Evolutionary conservation across 2,888 invertebrate species (phyloP), one percentile per base, ranked within the genome.

Genomic region (Trichacis sp.): DNA sequence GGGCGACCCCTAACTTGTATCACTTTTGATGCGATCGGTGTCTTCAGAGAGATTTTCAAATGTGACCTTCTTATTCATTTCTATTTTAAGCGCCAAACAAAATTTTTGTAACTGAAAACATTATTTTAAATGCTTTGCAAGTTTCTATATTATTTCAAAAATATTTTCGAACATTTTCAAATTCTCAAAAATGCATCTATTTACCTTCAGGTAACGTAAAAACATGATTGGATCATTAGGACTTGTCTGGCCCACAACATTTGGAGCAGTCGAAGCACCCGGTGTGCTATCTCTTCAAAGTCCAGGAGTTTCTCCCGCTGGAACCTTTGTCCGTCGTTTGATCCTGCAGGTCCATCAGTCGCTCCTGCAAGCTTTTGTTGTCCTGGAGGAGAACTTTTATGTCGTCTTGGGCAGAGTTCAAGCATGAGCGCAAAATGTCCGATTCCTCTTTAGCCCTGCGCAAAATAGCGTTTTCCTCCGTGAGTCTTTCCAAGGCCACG

Each of bases 371-470:
- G 47, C 89, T 88, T 71, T 89, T 89, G 76, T 94, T 94, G 77
- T 94, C 94, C 20, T 91, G 90, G 18, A 93, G 78, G 67, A 94
- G 83, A 51, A 87, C 87, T 5, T 89, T 88, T 0, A 93, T 90
- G 64, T 93, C 91, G 72, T 93, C 92, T 80, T 93, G 93, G 0
- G 93, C 92, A 0, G 90, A 88, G 66, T 87, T 88, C 52, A 91
- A 81, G 74, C 87, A 87, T 5, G 87, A 87, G 71, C 88, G 88
- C 5, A 93, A 83, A 11, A 87, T 82, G 66, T 89, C 89, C 1
- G 87, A 87, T 79, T 91, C 91, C 74, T 91, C 90, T 55, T 85
- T 84, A 19, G 74, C 72, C 77, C 88, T 87, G 60, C 88, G 87
- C 17, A 86, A 67, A 49, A 80, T 78, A 6, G 83, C 77, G 77